These are phyloP conservation scores for Sitobion miscanthi DNA, from an alignment of 1,140 invertebrate genomes.

Conservation along the genomic window DNA sequence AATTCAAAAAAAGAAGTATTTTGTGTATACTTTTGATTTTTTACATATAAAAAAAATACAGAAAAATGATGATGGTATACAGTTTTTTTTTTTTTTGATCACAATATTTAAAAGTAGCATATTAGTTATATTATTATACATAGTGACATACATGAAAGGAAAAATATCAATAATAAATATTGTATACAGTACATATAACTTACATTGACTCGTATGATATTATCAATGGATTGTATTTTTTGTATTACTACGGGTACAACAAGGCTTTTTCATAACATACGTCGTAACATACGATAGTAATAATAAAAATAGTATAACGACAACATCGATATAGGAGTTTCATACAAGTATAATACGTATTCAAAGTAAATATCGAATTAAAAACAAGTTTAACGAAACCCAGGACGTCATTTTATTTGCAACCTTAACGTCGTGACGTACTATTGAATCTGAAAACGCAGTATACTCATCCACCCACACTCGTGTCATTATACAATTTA, in stretches of 20 bases:
- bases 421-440: background rate
- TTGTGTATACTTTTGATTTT: background rate
- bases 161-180: background rate
- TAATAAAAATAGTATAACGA: background rate
- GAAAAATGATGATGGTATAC: background rate
- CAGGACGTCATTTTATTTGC: background rate
- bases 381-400: background rate
- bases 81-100: background rate
- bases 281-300: background rate
- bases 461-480: background rate
- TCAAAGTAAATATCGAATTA: background rate
- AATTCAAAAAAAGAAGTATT: background rate
- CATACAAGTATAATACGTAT: background rate
- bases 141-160: too few species aligned
- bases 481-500: background rate
- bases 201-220: background rate
- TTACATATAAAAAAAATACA: background rate
- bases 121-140: too few species aligned
- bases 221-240: background rate
- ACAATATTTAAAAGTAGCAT: too few species aligned
- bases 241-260: background rate
- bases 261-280: background rate
- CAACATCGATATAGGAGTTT: background rate
- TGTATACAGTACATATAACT: background rate
- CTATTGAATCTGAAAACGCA: background rate